phyloP scores from a whole-genome alignment of 2,113 vertebrate genomes.

The Petaurus breviceps region DNA sequence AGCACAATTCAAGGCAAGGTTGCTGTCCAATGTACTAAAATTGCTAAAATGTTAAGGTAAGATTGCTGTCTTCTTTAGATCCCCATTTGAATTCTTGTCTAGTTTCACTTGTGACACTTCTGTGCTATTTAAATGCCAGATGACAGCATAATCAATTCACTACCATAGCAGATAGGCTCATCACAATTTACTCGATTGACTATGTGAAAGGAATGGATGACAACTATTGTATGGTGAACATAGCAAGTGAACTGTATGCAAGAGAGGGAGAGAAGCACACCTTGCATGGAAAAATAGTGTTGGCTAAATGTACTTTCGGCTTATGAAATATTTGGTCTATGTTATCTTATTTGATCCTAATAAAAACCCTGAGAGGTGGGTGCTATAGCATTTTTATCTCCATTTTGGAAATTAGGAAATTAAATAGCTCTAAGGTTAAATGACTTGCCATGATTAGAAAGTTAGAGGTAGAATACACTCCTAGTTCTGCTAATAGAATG shows the following conservation, averaged over 20 bases:
- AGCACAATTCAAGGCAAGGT: not conserved
- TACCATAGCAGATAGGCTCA: not conserved
- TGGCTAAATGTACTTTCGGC: not conserved
- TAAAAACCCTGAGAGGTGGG: not conserved
- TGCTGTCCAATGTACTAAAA: not conserved
- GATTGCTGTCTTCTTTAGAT: too few species aligned
- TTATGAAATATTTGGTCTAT: not conserved
- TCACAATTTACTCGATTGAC: not conserved
- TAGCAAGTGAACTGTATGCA: not conserved
- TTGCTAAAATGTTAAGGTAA: not conserved
- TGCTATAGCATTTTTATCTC: not conserved
- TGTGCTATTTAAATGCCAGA: not conserved
- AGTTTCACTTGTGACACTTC: not conserved
- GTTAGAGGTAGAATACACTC: not conserved
- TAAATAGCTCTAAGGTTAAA: not conserved
- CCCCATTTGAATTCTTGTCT: not conserved
- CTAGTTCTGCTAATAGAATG: not conserved
- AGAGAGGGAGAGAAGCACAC: not conserved
- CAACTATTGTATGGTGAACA: not conserved
- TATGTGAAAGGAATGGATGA: not conserved
- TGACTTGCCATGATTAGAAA: not conserved
- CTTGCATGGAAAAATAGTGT: not conserved
- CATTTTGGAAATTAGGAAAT: not conserved
- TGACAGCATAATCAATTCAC: not conserved
- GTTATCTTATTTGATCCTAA: not conserved